Conservation (phyloP, 2,113 vertebrate genomes). For the Malurus alboscapulatus region DNA sequence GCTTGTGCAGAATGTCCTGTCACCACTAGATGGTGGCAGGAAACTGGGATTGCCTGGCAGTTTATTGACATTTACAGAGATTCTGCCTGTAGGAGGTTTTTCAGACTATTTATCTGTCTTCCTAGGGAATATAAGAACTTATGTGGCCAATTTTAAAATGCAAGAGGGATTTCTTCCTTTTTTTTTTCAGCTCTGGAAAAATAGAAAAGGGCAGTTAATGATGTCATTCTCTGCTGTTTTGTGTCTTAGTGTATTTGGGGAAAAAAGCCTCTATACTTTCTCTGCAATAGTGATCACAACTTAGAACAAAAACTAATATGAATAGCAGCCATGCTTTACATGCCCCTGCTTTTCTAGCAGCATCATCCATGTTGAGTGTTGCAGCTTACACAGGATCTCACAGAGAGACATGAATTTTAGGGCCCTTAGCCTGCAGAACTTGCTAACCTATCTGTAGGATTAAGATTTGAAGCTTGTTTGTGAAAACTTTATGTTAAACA, state of each 20-base stretch:
- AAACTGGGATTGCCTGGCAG: neutral
- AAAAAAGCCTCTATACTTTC: neutral
- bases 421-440: neutral
- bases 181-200: neutral
- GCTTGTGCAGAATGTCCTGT: neutral
- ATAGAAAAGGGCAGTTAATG: neutral
- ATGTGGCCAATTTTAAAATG: neutral
- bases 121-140: neutral
- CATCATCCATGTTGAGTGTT: neutral
- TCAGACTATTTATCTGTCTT: neutral
- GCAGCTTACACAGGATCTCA: neutral
- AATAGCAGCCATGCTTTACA: neutral
- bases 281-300: neutral
- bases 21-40: constrained; percentile 60
- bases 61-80: neutral
- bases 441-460: neutral
- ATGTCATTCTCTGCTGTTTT: neutral
- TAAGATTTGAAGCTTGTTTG: neutral
- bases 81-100: neutral
- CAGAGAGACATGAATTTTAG: neutral
- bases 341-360: neutral
- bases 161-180: neutral
- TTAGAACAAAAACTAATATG: neutral
- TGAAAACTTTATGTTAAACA: neutral
- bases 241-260: neutral